Base-by-base conservation (phyloP, 2,888 invertebrate genomes). In the Cremastinae sp. region DNA sequence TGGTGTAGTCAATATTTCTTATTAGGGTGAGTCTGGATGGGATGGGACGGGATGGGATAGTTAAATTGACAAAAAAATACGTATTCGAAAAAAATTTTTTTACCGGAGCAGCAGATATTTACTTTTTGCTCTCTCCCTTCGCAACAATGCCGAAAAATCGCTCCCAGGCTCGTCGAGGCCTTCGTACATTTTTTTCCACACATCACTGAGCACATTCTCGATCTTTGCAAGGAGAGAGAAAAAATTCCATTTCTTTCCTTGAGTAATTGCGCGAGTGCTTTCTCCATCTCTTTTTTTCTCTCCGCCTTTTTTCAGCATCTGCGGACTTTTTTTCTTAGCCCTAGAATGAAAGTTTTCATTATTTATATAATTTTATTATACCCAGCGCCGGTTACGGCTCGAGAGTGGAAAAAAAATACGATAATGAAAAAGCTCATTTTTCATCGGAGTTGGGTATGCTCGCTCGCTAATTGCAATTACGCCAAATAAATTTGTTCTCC, bases 391-490 rank as follows among this genome's bases (percentile, higher is more conserved):
- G 3, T 14, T 51, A 39, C 20, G 51, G 20, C n/a, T 39, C 12
- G 3, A 51, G 51, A 16, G 16, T 9, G 20, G 18, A 14, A 39
- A 56, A 56, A 56, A 39, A 16, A 20, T 10, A 28, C 1, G 14
- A 10, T 16, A 47, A 45, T 16, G 28, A 61, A 35, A 39, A 4
- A 12, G 28, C 18, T 4, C 16, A 28, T 53, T n/a, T 53, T 49
- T 49, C 8, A 49, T 49, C 12, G 14, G 12, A 4, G 14, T 45
- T 45, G 9, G 2, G 12, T 41, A 61, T 55, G 47, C 49, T 16
- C 10, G 9, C n/a, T 16, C 58, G 14, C 65, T 75, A 72, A 75
- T 75, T 72, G 72, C 75, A 75, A 75, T 75, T 68, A 72, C 51
- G 10, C 45, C 43, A 10, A 45, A 9, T 56, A 71, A 28, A 66